Conservation (phyloP, 2,797 vertebrate genomes). For the Rousettus madagascariensis region DNA sequence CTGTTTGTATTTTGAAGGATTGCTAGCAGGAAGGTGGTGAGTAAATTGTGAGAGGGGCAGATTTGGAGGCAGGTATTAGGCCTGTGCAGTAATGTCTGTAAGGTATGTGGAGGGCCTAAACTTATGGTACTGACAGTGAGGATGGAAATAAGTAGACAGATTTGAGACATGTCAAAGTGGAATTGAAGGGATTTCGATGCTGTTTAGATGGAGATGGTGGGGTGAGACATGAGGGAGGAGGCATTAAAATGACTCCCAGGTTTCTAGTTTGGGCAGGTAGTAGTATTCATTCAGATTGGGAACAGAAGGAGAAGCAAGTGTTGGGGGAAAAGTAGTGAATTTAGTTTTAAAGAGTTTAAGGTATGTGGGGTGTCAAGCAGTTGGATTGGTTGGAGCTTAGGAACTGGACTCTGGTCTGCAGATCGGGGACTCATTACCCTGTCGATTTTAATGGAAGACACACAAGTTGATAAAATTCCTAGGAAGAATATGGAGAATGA, state of each 20-base stretch:
- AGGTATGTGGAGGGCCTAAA: not conserved
- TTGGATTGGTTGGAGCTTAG: not conserved
- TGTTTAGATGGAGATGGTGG: not conserved
- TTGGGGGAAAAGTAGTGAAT: not conserved
- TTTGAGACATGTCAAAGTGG: not conserved
- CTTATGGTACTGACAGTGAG: not conserved
- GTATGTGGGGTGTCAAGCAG: not conserved
- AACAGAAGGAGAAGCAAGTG: not conserved
- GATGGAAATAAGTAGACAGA: not conserved
- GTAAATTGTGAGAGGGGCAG: not conserved
- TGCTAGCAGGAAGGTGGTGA: not conserved
- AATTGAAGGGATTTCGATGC: not conserved
- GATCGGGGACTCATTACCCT: not conserved
- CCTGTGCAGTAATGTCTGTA: not conserved
- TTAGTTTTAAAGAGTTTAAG: not conserved
- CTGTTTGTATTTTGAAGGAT: not conserved
- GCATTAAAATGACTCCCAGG: not conserved
- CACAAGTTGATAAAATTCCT: not conserved
- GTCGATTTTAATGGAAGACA: not conserved
- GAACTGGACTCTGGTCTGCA: not conserved
- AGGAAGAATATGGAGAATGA: not conserved
- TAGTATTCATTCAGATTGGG: not conserved
- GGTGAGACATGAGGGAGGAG: not conserved
- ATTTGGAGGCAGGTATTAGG: not conserved
- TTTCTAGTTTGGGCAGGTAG: not conserved